Base-by-base conservation (phyloP, 2,888 invertebrate genomes). In the Ypsolopha scabrella region DNA sequence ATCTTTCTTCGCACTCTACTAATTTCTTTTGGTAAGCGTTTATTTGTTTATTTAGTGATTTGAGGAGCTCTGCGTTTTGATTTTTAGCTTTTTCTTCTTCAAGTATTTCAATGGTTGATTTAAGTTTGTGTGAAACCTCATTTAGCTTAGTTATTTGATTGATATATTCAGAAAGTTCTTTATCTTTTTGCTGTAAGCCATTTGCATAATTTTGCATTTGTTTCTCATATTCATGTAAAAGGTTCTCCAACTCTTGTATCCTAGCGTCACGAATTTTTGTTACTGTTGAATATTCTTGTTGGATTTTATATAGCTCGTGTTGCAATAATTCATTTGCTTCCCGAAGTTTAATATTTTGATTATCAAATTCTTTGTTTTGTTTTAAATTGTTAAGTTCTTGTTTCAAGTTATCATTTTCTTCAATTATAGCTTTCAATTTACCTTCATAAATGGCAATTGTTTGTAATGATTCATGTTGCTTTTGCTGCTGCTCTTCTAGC, bases 81-180 rank as follows among this genome's bases (percentile, higher is more conserved):
- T 85, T 81, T 64, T 80, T 85, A 10, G 76, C 67, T 58, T 87
- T 85, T 59, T 87, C 86, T 62, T 85, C 82, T 64, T 87, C 87
- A 33, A 85, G 70, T 58, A 79, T 56, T 59, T 85, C 82, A 57
- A 87, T 72, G n/a, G 86, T 83, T 34, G 85, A 85, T 64, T 79
- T 85, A 6, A 87, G 65, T 63, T 85, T 87, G 52, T 83, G 80
- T 6, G 89, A 77, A 9, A 86, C 72, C 55, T 79, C 77, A 65
- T 89, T 88, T 13, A 89, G 62, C 64, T 88, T 87, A 14, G 87
- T 79, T 7, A 90, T 75, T 75, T 90, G 87, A 52, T 86, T 82
- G 6, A 87, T 76, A 65, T 88, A 86, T 54, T 83, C 80, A 8
- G 80, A 62, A 51, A 88, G 63, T 64, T 83, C 83, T 63, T 82